These are phyloP conservation scores for Ischnus inquisitorius DNA, from an alignment of 2,888 invertebrate species.

Conservation along the genomic window DNA sequence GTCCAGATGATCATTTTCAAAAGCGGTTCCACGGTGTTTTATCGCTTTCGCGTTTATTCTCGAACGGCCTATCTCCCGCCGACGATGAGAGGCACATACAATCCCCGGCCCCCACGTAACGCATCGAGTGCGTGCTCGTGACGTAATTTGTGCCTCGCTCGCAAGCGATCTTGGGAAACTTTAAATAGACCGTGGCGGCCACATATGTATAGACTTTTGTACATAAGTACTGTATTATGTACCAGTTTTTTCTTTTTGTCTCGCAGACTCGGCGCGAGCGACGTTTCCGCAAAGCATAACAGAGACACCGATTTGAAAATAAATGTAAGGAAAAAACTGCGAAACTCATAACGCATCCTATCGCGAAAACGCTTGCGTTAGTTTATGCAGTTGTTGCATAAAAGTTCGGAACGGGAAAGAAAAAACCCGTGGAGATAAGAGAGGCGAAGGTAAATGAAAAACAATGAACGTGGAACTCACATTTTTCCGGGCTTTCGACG, in stretches of 20 bases:
- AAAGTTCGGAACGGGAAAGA: background rate
- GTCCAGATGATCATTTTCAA: constrained; percentile 1
- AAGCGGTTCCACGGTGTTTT: constrained; percentile 13
- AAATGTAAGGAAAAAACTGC: background rate
- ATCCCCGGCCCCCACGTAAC: constrained; percentile 36
- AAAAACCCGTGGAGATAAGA: background rate
- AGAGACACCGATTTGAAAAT: background rate
- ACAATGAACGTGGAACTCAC: constrained; percentile 71
- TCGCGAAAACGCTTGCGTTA: background rate
- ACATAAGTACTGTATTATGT: constrained; percentile 6
- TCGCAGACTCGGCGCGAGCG: background rate
- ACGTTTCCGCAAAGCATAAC: background rate
- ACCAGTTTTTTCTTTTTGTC: background rate
- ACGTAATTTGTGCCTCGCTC: constrained; percentile 63
- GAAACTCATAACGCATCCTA: background rate
- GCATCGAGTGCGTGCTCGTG: constrained; percentile 59
- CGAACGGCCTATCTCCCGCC: constrained; percentile 24
- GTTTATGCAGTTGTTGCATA: background rate
- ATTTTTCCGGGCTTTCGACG: constrained; percentile 80
- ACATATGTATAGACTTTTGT: constrained; percentile 24
- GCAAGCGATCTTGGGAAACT: constrained; percentile 64
- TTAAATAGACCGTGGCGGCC: constrained; percentile 67
- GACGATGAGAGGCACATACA: constrained; percentile 3
- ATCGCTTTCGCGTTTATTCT: constrained; percentile 35
- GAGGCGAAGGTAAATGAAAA: background rate